These are phyloP conservation scores for Diplodus puntazzo DNA, from an alignment of 2,797 vertebrate genomes.

Conservation along the genomic window DNA sequence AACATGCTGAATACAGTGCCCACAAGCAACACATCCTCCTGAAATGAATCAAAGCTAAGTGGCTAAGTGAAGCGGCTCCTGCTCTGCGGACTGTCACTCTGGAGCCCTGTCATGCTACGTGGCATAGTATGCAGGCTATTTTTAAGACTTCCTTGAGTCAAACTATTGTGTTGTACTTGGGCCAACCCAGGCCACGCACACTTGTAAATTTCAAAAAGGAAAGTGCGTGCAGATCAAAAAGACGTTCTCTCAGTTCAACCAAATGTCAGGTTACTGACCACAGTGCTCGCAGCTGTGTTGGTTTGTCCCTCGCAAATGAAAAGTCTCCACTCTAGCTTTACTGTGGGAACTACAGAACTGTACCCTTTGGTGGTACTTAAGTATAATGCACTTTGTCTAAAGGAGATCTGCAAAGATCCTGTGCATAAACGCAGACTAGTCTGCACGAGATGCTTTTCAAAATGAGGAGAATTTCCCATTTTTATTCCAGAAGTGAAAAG, in stretches of 20 bases:
- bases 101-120: constrained; percentile 57
- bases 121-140: constrained; percentile 57
- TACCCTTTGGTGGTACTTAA: constrained; percentile 4
- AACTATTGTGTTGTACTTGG: constrained; percentile 54
- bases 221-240: constrained; percentile 50
- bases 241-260: constrained; percentile 41
- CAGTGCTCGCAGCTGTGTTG: constrained; percentile 54
- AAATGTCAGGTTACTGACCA: constrained; percentile 60
- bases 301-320: constrained; percentile 38
- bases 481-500: constrained; percentile 4
- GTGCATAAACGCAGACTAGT: constrained; percentile 3
- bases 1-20: constrained; percentile 30
- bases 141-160: constrained; percentile 53
- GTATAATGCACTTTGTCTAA: constrained; percentile 7
- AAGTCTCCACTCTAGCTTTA: constrained; percentile 22
- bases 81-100: constrained; percentile 51
- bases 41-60: constrained; percentile 39
- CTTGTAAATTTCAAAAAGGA: constrained; percentile 49
- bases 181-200: constrained; percentile 30
- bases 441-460: not conserved
- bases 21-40: constrained; percentile 34
- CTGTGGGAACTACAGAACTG: constrained; percentile 19
- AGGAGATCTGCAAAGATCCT: not conserved
- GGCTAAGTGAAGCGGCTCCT: constrained; percentile 38
- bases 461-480: constrained; percentile 5